Conservation (phyloP, 2,113 vertebrate genomes). For the Dascyllus trimaculatus region DNA sequence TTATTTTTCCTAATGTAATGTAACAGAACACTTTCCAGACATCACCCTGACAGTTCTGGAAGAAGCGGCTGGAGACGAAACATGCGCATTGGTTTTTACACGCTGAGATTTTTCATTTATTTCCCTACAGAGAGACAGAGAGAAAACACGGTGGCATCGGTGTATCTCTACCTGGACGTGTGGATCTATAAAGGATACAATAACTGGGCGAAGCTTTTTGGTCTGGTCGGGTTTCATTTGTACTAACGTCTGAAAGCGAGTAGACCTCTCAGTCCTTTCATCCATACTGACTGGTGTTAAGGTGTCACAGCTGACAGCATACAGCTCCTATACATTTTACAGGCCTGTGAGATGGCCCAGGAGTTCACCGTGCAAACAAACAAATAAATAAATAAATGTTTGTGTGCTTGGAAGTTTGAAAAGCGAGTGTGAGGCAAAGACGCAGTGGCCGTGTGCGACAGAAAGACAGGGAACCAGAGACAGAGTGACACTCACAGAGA, state of each 20-base stretch:
- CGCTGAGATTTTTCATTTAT: background rate
- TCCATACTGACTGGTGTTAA: background rate
- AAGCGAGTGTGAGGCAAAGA: slow-evolving; percentile 11
- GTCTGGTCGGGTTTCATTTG: too few relatives aligned
- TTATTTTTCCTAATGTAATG: background rate
- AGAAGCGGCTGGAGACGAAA: background rate
- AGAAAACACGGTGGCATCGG: background rate
- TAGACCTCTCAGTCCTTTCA: background rate
- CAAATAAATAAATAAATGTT: background rate
- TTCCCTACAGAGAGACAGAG: background rate
- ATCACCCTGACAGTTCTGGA: background rate
- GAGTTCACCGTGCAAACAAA: slow-evolving; percentile 6
- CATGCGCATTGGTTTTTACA: background rate
- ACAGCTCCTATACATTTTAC: background rate
- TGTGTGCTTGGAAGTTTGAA: slow-evolving; percentile 20
- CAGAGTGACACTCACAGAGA: slow-evolving; percentile 67
- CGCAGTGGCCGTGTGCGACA: slow-evolving; percentile 19
- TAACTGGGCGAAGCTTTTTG: background rate
- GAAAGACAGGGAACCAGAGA: slow-evolving; percentile 46
- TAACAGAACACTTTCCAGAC: background rate
- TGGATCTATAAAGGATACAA: background rate
- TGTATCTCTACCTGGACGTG: background rate
- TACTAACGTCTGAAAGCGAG: background rate
- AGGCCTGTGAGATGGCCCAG: background rate
- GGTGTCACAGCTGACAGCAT: background rate